These are phyloP conservation scores for Drosophila malerkotliana DNA, from an alignment of 1,140 invertebrate species.

Conservation along the genomic window DNA sequence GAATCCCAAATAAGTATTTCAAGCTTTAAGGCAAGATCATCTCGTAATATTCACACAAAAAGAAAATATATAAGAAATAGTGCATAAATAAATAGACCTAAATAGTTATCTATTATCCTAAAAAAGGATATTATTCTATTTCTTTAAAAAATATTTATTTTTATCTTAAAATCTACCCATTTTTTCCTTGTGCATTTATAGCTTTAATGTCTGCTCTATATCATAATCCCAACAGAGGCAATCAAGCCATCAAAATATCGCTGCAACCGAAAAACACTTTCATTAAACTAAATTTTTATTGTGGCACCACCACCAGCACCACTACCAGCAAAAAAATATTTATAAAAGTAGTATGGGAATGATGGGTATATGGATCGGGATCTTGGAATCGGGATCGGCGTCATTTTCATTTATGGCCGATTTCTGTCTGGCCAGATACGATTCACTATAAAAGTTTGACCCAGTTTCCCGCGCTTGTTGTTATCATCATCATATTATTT, in stretches of 20 bases:
- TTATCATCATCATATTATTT: conserved; percentile 25
- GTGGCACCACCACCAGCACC: conserved; percentile 51
- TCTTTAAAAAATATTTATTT: neutral
- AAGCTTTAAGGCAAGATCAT: conserved; percentile 52
- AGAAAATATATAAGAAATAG: neutral
- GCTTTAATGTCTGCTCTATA: conserved; percentile 20
- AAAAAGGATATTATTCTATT: neutral
- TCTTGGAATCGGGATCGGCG: conserved; percentile 16
- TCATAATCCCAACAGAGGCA: conserved; percentile 68
- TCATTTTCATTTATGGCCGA: conserved; percentile 71
- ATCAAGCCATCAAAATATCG: conserved; percentile 73
- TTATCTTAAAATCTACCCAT: neutral
- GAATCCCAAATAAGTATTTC: conserved; percentile 35
- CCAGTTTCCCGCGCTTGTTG: conserved; percentile 55
- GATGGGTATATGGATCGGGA: neutral
- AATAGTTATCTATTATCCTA: neutral
- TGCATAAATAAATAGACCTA: too few relatives aligned
- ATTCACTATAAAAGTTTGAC: conserved; percentile 72
- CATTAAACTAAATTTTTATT: conserved; percentile 80
- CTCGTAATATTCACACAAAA: conserved; percentile 27
- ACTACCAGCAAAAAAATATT: conserved; percentile 1
- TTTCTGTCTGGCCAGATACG: conserved; percentile 1
- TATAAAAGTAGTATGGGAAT: neutral
- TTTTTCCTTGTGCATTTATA: conserved; percentile 13
- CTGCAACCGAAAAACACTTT: conserved; percentile 71